A percentile compares a stretch with the other conserved stretches of the same genome.
Conservation (phyloP, 2,113 vertebrate genomes). For the Callionymus lyra region DNA sequence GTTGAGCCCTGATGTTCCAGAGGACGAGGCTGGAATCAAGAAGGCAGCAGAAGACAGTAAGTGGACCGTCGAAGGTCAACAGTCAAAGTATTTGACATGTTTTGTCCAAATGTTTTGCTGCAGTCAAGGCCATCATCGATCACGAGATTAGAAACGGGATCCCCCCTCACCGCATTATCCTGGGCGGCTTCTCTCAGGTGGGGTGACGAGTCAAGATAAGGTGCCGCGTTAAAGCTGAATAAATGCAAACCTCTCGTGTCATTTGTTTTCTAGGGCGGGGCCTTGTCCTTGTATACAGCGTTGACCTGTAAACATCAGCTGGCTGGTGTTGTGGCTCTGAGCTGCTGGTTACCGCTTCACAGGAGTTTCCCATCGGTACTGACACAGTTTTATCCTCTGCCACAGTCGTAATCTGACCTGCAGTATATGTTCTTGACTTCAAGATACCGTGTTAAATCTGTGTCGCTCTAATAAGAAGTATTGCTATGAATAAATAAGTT, state of each 20-base stretch:
- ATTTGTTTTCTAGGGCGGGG: slow-evolving; percentile 78
- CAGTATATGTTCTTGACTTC: too few species aligned
- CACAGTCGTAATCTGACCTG: too few species aligned
- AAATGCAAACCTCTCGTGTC: neutral
- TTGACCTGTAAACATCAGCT: slow-evolving; percentile 88
- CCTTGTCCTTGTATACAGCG: slow-evolving; percentile 91
- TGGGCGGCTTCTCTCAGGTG: slow-evolving; percentile 98
- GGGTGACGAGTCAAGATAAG: slow-evolving; percentile 7
- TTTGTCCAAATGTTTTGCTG: slow-evolving; percentile 5
- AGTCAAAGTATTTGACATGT: neutral
- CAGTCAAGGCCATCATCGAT: slow-evolving; percentile 94
- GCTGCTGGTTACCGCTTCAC: slow-evolving; percentile 95
- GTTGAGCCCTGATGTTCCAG: slow-evolving; percentile 79
- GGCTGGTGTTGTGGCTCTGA: slow-evolving; percentile 89
- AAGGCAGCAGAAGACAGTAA: slow-evolving; percentile 93
- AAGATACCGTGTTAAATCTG: too few species aligned
- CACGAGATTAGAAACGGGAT: slow-evolving; percentile 95
- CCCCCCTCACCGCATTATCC: slow-evolving; percentile 84
- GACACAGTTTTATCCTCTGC: neutral
- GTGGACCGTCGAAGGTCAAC: slow-evolving; percentile 3
- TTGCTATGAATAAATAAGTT: too few species aligned
- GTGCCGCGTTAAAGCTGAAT: neutral
- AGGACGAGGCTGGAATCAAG: slow-evolving; percentile 95
- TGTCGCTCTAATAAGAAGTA: too few species aligned
- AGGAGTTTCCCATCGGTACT: slow-evolving; percentile 86